A percentile compares a stretch with the other conserved stretches of the same genome.
Evolutionary conservation across 2,888 invertebrate species (phyloP).

Genomic region (Allacma fusca): DNA sequence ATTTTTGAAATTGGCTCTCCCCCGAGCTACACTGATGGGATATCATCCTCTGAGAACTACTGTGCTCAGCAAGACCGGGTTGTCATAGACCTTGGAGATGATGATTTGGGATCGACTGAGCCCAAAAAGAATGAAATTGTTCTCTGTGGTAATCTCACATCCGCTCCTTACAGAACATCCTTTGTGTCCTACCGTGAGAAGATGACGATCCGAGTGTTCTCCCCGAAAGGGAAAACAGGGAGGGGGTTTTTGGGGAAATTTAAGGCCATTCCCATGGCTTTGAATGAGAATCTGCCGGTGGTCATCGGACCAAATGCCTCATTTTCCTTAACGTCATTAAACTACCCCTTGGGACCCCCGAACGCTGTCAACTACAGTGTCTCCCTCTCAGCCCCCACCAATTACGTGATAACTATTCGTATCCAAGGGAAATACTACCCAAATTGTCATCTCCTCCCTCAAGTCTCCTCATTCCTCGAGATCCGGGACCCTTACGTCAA

Average conservation of each 20-base stretch:
- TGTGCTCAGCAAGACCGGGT: constrained; percentile 63
- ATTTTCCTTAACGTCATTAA: constrained; percentile 55
- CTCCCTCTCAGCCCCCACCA: constrained; percentile 71
- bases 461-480: constrained; percentile 52
- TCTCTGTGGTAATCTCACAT: constrained; percentile 60
- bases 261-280: constrained; percentile 72
- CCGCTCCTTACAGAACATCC: constrained; percentile 50
- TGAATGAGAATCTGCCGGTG: constrained; percentile 53
- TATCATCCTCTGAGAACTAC: constrained; percentile 42
- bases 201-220: constrained; percentile 71
- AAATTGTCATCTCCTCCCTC: constrained; percentile 49
- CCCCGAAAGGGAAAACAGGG: constrained; percentile 73
- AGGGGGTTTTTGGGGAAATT: constrained; percentile 72
- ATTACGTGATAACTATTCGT: constrained; percentile 69
- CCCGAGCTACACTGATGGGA: constrained; percentile 29
- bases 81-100: constrained; percentile 69
- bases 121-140: constrained; percentile 52
- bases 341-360: constrained; percentile 60
- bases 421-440: constrained; percentile 48
- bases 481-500: constrained; percentile 58
- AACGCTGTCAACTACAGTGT: constrained; percentile 66
- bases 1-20: constrained; percentile 61
- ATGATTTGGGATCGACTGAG: background rate
- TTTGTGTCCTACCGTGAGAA: constrained; percentile 74
- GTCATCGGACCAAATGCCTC: constrained; percentile 50